Percentiles rank a stretch among this genome's conserved stretches.
Conservation (phyloP, 2,888 invertebrate genomes). For the Caenorhabditis uteleia region DNA sequence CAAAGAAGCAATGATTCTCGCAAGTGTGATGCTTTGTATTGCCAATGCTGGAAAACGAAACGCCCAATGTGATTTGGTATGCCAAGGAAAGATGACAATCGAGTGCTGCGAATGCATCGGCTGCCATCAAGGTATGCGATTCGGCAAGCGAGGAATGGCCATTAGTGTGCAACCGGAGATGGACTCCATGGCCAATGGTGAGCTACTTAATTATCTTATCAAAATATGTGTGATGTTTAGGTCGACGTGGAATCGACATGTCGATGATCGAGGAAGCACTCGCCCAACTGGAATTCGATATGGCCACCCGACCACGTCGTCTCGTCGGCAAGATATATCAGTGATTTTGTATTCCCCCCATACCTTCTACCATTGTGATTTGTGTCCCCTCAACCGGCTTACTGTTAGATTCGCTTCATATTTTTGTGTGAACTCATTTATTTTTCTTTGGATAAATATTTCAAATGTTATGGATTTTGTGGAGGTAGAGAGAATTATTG, state of each 20-base stretch:
- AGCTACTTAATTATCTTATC: neutral
- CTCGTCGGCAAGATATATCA: too few species aligned
- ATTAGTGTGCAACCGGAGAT: slow-evolving; percentile 15
- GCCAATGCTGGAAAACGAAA: slow-evolving; percentile 25
- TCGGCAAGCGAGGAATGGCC: slow-evolving; percentile 30
- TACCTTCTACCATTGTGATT: too few species aligned
- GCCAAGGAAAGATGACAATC: slow-evolving; percentile 43
- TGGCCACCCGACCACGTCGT: too few species aligned
- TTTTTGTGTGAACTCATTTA: too few species aligned
- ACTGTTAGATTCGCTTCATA: too few species aligned
- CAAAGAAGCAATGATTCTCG: slow-evolving; percentile 8
- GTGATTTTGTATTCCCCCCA: too few species aligned
- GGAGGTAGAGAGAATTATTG: too few species aligned
- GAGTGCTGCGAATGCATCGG: slow-evolving; percentile 49
- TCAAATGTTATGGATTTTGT: too few species aligned
- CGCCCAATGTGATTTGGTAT: slow-evolving; percentile 41
- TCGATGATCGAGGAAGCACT: slow-evolving; percentile 15
- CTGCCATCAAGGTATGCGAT: slow-evolving; percentile 45
- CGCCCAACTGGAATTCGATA: too few species aligned
- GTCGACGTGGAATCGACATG: slow-evolving; percentile 4
- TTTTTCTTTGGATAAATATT: too few species aligned
- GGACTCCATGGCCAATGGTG: slow-evolving; percentile 6
- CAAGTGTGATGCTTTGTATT: slow-evolving; percentile 3
- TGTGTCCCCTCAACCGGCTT: too few species aligned
- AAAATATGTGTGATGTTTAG: slow-evolving; percentile 3